phyloP scores from a whole-genome alignment of 2,797 vertebrate species.

The Gastrophryne carolinensis region DNA sequence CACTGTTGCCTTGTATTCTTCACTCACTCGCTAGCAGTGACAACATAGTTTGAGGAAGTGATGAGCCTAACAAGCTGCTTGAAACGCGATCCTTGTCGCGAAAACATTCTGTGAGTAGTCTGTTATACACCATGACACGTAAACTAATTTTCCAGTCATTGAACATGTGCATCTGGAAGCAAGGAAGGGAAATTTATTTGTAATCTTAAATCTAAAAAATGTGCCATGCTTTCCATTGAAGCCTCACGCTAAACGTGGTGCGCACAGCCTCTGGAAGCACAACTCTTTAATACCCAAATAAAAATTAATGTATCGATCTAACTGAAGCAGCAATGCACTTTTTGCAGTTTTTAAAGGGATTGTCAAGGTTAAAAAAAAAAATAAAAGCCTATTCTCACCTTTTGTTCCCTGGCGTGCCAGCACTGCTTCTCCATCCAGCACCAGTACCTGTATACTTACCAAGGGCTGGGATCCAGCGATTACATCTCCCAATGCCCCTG shows the following conservation, averaged over 20 bases:
- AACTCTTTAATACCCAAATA: too few relatives aligned
- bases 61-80: slow-evolving; percentile 60
- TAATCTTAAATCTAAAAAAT: slow-evolving; percentile 62
- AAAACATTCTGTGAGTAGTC: slow-evolving; percentile 63
- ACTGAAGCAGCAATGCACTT: too few relatives aligned
- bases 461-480: too few relatives aligned
- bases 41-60: slow-evolving; percentile 58
- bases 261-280: slow-evolving; percentile 5
- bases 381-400: too few relatives aligned
- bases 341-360: too few relatives aligned
- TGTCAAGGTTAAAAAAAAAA: too few relatives aligned
- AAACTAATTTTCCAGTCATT: slow-evolving; percentile 65
- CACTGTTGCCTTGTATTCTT: slow-evolving; percentile 54
- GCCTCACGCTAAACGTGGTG: slow-evolving; percentile 15
- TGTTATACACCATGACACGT: slow-evolving; percentile 61
- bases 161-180: slow-evolving; percentile 59
- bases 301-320: too few relatives aligned
- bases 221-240: slow-evolving; percentile 46
- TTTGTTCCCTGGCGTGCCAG: too few relatives aligned
- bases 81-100: slow-evolving; percentile 60
- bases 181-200: slow-evolving; percentile 63
- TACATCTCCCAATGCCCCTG: too few relatives aligned
- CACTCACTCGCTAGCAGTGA: slow-evolving; percentile 59
- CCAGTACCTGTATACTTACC: too few relatives aligned
- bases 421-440: too few relatives aligned